A percentile compares a stretch with the other conserved stretches of the same genome.
Conservation (phyloP, 1,140 invertebrate species). For the Drosophila simulans region DNA sequence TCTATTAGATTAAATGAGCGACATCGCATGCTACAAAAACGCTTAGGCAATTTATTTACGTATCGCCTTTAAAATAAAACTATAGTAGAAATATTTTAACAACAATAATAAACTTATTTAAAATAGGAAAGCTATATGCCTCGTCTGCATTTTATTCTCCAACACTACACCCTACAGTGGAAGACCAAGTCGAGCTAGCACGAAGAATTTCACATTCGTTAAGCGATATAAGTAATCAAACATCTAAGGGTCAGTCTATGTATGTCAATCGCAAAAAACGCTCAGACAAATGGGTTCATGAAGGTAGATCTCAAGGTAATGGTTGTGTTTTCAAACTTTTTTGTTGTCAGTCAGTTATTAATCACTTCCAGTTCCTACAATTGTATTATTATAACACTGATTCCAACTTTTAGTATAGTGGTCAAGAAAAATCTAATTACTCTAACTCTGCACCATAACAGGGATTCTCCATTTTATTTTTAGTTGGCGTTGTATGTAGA, state of each 20-base stretch:
- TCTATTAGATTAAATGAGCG: neutral
- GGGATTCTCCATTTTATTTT: neutral
- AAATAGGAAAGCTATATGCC: constrained; percentile 94
- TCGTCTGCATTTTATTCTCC: constrained; percentile 97
- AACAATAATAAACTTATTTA: constrained; percentile 62
- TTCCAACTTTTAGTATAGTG: neutral
- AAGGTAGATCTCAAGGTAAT: constrained; percentile 86
- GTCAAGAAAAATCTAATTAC: neutral
- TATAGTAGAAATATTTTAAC: neutral
- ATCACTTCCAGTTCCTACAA: constrained; percentile 1
- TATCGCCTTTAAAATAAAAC: constrained; percentile 66
- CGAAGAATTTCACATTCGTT: constrained; percentile 96
- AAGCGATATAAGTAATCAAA: constrained; percentile 95
- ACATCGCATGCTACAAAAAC: neutral
- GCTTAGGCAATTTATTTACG: constrained; percentile 31
- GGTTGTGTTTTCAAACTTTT: constrained; percentile 25
- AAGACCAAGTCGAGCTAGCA: constrained; percentile 97
- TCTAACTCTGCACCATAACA: neutral
- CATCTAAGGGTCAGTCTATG: constrained; percentile 97
- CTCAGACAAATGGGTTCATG: constrained; percentile 97
- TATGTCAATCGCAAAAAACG: constrained; percentile 97
- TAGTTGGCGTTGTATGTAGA: too few relatives aligned
- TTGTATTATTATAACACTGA: neutral
- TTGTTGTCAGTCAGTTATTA: neutral
- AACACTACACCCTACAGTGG: constrained; percentile 95